These are phyloP conservation scores for Tipula vernalis DNA, from an alignment of 2,888 invertebrate species.

Conservation along the genomic window DNA sequence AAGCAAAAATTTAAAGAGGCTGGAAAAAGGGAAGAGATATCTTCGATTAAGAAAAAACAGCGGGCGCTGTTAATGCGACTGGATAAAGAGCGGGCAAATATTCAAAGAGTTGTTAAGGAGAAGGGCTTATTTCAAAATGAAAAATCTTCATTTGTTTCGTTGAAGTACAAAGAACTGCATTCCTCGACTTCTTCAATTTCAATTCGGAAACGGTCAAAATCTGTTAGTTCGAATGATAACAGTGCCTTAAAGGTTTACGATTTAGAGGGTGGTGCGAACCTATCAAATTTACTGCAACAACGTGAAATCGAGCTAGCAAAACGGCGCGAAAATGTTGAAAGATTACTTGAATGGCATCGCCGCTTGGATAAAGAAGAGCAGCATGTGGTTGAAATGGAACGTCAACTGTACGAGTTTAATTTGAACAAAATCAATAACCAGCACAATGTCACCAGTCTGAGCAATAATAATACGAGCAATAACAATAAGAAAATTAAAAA, in stretches of 20 bases:
- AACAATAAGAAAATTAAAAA: not conserved
- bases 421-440: constrained; percentile 19
- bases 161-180: not conserved
- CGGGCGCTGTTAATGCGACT: constrained; percentile 50
- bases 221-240: constrained; percentile 5
- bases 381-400: constrained; percentile 38
- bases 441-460: not conserved
- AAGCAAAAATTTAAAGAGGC: constrained; percentile 44
- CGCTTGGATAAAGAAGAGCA: constrained; percentile 41
- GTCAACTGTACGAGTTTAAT: constrained; percentile 24
- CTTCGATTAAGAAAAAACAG: constrained; percentile 52
- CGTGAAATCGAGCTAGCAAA: constrained; percentile 37
- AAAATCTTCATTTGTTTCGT: not conserved
- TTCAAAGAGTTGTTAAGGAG: constrained; percentile 39
- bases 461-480: not conserved
- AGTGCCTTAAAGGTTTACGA: constrained; percentile 16
- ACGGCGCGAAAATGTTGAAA: constrained; percentile 38
- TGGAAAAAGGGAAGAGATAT: constrained; percentile 40
- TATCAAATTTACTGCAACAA: constrained; percentile 30
- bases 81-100: constrained; percentile 54
- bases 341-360: constrained; percentile 41
- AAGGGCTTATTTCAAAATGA: not conserved
- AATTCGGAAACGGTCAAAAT: constrained; percentile 11
- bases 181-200: constrained; percentile 11
- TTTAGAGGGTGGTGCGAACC: constrained; percentile 22